Base-by-base conservation (phyloP, 2,888 invertebrate genomes). In the Ochropleura plecta region DNA sequence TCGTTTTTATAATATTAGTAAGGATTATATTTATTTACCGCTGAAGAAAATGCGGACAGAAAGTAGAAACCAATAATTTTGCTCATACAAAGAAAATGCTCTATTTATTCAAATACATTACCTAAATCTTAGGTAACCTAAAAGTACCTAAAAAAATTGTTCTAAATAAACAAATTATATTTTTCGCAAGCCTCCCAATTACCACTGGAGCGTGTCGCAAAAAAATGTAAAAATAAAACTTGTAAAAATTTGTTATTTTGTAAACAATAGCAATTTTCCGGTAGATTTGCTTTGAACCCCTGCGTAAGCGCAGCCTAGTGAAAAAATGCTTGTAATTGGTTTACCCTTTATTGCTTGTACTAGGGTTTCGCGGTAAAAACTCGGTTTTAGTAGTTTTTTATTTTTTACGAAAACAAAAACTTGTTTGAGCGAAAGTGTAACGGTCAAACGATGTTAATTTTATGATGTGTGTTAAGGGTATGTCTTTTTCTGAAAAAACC, bases 241-340 rank as follows among this genome's bases (percentile, higher is more conserved):
- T 16, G 71, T 74, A 91, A 92, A 94, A 94, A 93, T 92, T 82
- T 91, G 88, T 93, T 92, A 94, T 95, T 95, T 95, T 91, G 94
- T 95, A 95, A 95, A 95, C 95, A 94, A 95, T 93, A 92, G 92
- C 90, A 95, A 96, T 96, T 96, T 96, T 92, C 90, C 95, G 96
- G 92, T 95, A 95, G 89, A 94, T 94, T 93, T 90, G 87, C 79
- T 82, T 70, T 85, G 78, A 82, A 85, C 92, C 92, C 92, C 92
- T 93, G 94, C 92, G 93, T 78, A 90, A 89, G 91, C 93, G 93
- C 93, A 92, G 88, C 72, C 79, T 57, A 70, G 72, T 76, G 79
- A 83, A 82, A 80, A 82, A 73, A 85, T 82, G 79, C 67, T 81
- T 75, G 75, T 90, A 90, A 91, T 92, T 91, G 89, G 78, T 86